Evolutionary conservation across 1,140 invertebrate genomes (phyloP).

Genomic region (Planococcus citri): DNA sequence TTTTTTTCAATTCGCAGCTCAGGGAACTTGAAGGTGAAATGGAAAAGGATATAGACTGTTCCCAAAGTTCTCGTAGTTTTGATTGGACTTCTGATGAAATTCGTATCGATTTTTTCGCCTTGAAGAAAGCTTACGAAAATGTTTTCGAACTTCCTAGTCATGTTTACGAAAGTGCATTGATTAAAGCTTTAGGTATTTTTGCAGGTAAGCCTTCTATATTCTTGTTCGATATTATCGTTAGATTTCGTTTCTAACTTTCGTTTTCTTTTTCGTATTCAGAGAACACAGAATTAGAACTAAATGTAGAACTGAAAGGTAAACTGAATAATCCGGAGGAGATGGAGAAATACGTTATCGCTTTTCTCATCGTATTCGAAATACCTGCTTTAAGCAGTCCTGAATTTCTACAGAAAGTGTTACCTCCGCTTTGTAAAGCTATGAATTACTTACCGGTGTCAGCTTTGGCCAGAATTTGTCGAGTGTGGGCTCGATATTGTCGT

Average conservation of each 20-base stretch:
- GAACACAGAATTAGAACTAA: background rate
- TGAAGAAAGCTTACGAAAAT: constrained; percentile 48
- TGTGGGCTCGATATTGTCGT: constrained; percentile 62
- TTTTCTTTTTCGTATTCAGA: constrained; percentile 19
- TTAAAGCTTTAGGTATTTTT: constrained; percentile 61
- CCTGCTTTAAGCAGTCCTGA: constrained; percentile 50
- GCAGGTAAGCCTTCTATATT: constrained; percentile 36
- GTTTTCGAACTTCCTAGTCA: constrained; percentile 38
- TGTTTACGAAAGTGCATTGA: constrained; percentile 56
- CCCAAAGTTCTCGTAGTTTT: constrained; percentile 29
- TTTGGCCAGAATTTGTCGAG: constrained; percentile 64
- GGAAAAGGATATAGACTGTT: constrained; percentile 70
- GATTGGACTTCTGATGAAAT: constrained; percentile 17
- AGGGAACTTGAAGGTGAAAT: constrained; percentile 58
- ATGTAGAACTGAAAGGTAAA: background rate
- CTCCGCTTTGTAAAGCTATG: constrained; percentile 61
- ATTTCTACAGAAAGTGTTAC: constrained; percentile 26
- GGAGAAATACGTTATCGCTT: constrained; percentile 13
- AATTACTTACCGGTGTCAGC: constrained; percentile 55
- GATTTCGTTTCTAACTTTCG: background rate
- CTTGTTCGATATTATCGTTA: background rate
- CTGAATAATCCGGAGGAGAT: background rate
- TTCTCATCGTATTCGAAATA: constrained; percentile 58
- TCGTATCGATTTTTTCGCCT: constrained; percentile 43
- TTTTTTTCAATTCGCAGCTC: constrained; percentile 19